Evolutionary conservation across 2,888 invertebrate genomes (phyloP).

Genomic region (Cantharis rufa): DNA sequence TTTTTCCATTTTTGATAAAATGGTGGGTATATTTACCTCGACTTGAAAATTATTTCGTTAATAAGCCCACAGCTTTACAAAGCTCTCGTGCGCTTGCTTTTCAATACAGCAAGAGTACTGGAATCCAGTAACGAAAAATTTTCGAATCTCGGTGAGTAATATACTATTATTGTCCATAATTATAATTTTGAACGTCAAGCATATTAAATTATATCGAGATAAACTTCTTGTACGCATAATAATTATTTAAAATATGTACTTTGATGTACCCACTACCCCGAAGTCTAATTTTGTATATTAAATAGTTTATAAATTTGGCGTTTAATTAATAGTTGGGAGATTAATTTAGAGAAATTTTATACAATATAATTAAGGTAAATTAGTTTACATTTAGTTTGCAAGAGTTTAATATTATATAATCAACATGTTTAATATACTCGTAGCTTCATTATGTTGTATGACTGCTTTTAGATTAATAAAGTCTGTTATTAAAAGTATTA

Average conservation of each 20-base stretch:
- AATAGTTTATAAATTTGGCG: constrained; percentile 15
- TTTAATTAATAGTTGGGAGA: constrained; percentile 20
- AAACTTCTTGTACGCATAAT: neutral
- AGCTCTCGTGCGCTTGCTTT: too few relatives aligned
- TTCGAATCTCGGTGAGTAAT: too few relatives aligned
- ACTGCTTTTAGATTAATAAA: neutral
- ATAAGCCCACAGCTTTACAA: too few relatives aligned
- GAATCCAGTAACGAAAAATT: too few relatives aligned
- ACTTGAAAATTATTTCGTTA: too few relatives aligned
- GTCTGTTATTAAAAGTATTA: neutral
- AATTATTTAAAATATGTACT: neutral
- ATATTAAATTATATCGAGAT: neutral
- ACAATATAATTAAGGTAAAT: constrained; percentile 21
- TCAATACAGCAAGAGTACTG: too few relatives aligned
- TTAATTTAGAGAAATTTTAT: constrained; percentile 15
- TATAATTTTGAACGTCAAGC: neutral
- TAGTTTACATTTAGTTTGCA: constrained; percentile 4
- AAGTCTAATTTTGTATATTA: neutral
- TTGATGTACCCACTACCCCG: neutral
- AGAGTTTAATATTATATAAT: neutral
- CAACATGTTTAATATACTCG: neutral
- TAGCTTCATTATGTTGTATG: neutral
- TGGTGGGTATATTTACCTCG: too few relatives aligned
- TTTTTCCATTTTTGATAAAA: too few relatives aligned
- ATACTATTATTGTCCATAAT: neutral